phyloP scores from a whole-genome alignment of 2,888 invertebrate genomes.

The Sisyra nigra region DNA sequence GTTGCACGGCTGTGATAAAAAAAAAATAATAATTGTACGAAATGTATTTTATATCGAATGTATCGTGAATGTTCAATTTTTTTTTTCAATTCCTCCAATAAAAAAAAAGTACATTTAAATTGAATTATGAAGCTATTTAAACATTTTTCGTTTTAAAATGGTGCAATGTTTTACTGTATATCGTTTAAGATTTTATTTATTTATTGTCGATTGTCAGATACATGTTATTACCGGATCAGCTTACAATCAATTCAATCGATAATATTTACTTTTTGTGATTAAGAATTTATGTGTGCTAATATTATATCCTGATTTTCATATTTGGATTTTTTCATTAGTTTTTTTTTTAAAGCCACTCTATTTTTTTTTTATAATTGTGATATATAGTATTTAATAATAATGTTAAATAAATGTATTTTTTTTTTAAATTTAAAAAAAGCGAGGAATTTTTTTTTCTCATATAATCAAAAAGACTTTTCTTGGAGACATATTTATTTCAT shows the following conservation, averaged over 20 bases:
- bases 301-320: too few species aligned
- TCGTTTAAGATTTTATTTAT: not conserved
- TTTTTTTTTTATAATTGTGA: too few species aligned
- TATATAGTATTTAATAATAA: too few species aligned
- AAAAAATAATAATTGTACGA: not conserved
- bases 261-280: not conserved
- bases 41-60: not conserved
- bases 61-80: not conserved
- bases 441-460: too few species aligned
- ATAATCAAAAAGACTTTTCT: too few species aligned
- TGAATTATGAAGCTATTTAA: not conserved
- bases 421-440: too few species aligned
- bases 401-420: too few species aligned
- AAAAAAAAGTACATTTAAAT: not conserved
- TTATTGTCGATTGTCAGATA: not conserved
- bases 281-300: too few species aligned
- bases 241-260: not conserved
- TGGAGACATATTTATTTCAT: too few species aligned
- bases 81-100: not conserved
- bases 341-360: too few species aligned
- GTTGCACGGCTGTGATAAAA: constrained; percentile 5
- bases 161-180: constrained; percentile 6
- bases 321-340: too few species aligned
- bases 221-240: not conserved
- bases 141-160: not conserved